phyloP scores from a whole-genome alignment of 2,113 vertebrate genomes.

The Callaeas wilsoni region DNA sequence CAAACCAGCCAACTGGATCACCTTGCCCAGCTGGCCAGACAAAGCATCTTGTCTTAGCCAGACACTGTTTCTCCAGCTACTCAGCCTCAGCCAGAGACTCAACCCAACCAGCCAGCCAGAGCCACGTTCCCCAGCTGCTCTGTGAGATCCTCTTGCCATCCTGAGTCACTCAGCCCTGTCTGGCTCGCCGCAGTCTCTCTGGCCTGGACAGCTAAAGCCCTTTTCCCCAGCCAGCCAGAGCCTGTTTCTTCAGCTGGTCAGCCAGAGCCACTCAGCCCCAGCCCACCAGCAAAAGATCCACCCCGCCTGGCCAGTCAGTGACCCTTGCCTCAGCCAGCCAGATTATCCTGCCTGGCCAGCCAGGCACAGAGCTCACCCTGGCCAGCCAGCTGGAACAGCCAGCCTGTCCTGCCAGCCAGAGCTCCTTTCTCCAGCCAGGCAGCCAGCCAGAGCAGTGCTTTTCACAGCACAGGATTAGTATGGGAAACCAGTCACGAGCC shows the following conservation, averaged over 20 bases:
- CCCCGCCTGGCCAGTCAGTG: not conserved
- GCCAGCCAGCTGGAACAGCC: not conserved
- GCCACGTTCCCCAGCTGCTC: not conserved
- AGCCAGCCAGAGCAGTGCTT: not conserved
- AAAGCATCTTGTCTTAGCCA: not conserved
- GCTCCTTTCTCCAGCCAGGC: not conserved
- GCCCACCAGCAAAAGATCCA: accelerated
- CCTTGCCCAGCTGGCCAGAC: not conserved
- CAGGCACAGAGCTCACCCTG: not conserved
- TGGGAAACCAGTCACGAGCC: not conserved
- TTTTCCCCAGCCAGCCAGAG: not conserved
- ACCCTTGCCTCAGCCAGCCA: not conserved
- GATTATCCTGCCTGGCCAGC: not conserved
- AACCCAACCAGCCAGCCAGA: not conserved
- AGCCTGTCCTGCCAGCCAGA: not conserved
- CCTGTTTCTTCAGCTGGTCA: not conserved
- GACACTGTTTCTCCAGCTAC: not conserved
- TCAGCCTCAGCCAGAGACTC: not conserved
- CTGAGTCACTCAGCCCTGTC: not conserved
- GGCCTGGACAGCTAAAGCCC: not conserved
- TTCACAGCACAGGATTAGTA: not conserved
- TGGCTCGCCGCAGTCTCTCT: not conserved
- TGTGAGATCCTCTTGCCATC: not conserved
- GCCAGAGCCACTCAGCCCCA: not conserved
- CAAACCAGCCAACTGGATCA: not conserved